These are phyloP conservation scores for Brotogeris chrysoptera DNA, from an alignment of 2,797 vertebrate species.

Conservation along the genomic window DNA sequence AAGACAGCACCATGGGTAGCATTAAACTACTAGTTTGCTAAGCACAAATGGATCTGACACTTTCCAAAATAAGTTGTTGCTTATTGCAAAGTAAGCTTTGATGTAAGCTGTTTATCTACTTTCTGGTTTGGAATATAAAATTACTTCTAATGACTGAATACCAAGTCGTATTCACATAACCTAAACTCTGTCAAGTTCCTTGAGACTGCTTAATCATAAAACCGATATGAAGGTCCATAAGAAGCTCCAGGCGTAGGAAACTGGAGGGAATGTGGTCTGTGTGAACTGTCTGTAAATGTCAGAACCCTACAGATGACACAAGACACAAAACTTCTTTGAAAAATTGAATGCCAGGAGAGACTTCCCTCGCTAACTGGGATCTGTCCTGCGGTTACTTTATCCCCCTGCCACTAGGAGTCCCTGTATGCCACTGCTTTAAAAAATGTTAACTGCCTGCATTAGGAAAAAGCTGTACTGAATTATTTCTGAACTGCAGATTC, in stretches of 20 bases:
- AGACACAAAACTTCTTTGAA: not conserved
- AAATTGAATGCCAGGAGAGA: not conserved
- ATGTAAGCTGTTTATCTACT: not conserved
- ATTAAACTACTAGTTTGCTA: not conserved
- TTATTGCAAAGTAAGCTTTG: not conserved
- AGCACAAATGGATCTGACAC: not conserved
- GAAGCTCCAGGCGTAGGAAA: not conserved
- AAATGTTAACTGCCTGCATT: not conserved
- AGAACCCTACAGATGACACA: not conserved
- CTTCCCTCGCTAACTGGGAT: not conserved
- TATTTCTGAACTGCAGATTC: not conserved
- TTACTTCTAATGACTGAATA: not conserved
- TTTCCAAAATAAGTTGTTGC: not conserved
- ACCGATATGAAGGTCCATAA: accelerated
- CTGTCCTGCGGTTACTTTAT: not conserved
- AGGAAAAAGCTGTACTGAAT: not conserved
- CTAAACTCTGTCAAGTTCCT: not conserved
- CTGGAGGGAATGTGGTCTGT: not conserved
- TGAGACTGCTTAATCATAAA: not conserved
- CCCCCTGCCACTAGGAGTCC: conserved; percentile 49
- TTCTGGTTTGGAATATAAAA: not conserved
- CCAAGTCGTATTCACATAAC: not conserved
- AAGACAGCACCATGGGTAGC: not conserved
- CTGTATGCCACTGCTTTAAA: not conserved
- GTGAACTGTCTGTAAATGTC: not conserved